phyloP scores from a whole-genome alignment of 2,113 vertebrate genomes.

The Actinemys pallida region DNA sequence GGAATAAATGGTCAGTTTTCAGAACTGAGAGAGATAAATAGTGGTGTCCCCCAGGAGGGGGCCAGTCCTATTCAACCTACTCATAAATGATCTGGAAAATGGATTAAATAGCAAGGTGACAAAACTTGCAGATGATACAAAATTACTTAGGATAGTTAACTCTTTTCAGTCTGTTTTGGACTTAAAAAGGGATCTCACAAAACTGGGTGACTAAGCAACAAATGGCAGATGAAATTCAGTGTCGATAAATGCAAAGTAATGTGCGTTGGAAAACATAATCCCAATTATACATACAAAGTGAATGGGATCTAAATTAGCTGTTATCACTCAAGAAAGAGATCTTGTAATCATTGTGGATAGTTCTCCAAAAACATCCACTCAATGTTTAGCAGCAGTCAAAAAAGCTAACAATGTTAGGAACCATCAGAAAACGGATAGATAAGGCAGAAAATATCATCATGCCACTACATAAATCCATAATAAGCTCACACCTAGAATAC shows the following conservation, averaged over 20 bases:
- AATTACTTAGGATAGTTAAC: not conserved
- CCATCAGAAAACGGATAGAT: not conserved
- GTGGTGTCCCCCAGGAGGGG: not conserved
- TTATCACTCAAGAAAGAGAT: not conserved
- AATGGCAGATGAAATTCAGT: not conserved
- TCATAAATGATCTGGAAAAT: not conserved
- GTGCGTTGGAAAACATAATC: not conserved
- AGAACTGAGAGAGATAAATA: not conserved
- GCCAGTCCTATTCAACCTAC: not conserved
- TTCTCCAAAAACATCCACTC: not conserved
- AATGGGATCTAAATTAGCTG: not conserved
- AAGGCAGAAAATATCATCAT: not conserved
- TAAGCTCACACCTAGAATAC: not conserved
- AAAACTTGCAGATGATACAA: not conserved
- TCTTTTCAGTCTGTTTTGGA: not conserved
- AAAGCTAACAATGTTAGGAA: not conserved
- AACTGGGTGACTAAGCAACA: not conserved
- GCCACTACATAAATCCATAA: not conserved
- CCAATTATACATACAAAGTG: not conserved
- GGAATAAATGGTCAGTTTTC: not conserved
- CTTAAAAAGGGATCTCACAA: not conserved
- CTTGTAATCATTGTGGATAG: not conserved
- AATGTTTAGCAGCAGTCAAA: not conserved
- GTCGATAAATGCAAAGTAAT: not conserved
- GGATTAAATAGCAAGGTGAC: not conserved